These are phyloP conservation scores for Actinemys pallida DNA, from an alignment of 2,113 vertebrate genomes.

Conservation along the genomic window DNA sequence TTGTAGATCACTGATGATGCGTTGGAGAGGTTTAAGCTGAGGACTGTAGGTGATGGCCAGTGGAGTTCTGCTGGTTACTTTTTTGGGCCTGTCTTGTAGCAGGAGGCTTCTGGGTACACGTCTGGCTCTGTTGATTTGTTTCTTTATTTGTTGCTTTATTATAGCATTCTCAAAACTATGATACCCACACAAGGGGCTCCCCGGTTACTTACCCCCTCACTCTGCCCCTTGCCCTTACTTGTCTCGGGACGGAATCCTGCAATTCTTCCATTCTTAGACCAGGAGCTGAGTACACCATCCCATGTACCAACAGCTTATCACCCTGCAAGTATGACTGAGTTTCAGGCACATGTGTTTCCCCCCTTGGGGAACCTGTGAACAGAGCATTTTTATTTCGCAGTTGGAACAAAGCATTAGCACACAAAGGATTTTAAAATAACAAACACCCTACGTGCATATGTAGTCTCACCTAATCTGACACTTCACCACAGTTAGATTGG, in stretches of 20 bases:
- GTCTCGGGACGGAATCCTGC: background rate
- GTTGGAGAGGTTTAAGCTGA: too few species aligned
- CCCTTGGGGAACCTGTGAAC: background rate
- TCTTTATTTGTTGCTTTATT: too few species aligned
- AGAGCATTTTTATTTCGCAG: background rate
- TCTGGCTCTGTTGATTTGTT: too few species aligned
- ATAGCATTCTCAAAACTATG: too few species aligned
- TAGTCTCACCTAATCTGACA: background rate
- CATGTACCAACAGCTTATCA: background rate
- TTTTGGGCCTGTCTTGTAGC: too few species aligned
- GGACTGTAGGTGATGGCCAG: too few species aligned
- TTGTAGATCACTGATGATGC: too few species aligned
- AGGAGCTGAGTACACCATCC: background rate
- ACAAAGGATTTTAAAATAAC: background rate
- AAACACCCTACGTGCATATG: background rate
- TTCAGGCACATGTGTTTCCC: background rate
- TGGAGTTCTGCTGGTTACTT: too few species aligned
- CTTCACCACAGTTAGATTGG: background rate
- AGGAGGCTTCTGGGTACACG: too few species aligned
- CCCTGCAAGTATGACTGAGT: background rate
- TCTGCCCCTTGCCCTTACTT: background rate
- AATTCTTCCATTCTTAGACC: background rate
- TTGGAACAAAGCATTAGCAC: background rate
- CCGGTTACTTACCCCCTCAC: background rate
- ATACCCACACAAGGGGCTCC: background rate